phyloP scores from a whole-genome alignment of 2,113 vertebrate genomes.

The Hyaena hyaena region DNA sequence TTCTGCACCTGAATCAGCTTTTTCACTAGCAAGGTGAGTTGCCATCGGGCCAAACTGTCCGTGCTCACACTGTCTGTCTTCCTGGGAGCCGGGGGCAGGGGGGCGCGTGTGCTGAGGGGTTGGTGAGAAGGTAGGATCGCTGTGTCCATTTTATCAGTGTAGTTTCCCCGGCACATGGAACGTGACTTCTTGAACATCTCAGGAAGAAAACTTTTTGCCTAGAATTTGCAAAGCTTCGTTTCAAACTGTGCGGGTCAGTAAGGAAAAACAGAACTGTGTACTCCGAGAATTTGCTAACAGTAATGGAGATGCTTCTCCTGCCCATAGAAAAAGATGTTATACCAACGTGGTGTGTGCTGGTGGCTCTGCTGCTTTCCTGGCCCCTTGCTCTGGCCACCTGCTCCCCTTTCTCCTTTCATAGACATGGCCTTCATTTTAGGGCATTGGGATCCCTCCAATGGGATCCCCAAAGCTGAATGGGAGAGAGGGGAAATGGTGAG shows the following conservation, averaged over 20 bases:
- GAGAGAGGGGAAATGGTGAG: no score
- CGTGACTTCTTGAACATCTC: not conserved
- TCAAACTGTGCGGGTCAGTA: not conserved
- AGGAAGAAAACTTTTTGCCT: not conserved
- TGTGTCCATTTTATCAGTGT: no score
- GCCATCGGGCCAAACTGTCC: not conserved
- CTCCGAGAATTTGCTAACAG: not conserved
- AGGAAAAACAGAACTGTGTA: not conserved
- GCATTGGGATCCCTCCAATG: not conserved
- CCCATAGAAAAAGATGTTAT: not conserved
- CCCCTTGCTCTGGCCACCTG: not conserved
- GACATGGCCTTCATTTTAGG: not conserved
- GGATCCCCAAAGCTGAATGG: not conserved
- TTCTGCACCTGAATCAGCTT: not conserved
- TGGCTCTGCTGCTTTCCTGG: not conserved
- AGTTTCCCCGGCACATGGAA: not conserved
- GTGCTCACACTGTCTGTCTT: not conserved
- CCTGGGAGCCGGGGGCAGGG: rapidly evolving
- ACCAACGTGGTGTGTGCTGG: rapidly evolving
- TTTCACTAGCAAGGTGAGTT: not conserved
- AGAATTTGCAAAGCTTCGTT: not conserved
- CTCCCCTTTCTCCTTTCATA: not conserved
- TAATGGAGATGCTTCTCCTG: not conserved
- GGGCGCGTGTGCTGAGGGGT: no score
- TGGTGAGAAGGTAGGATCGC: not conserved